Evolutionary conservation across 2,113 vertebrate genomes (phyloP), one percentile per base, ranked within the genome.

Genomic region (Protobothrops flavoviridis): DNA sequence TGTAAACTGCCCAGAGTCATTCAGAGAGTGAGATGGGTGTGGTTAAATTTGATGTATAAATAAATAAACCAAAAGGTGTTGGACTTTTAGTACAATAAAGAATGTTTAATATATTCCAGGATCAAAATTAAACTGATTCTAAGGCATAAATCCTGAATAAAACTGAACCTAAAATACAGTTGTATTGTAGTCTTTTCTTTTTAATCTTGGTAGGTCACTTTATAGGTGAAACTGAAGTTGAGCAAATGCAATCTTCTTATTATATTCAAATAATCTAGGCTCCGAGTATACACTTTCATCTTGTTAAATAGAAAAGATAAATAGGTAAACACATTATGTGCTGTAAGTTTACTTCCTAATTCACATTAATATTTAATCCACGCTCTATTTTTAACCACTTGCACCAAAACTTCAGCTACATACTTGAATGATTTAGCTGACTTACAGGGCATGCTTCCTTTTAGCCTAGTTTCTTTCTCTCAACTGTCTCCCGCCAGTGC

Each of bases 391-490:
- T 94, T 85, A 97, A 94, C 33, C 52, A 86, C 91, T 95, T 95
- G 89, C 92, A 0, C 93, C 91, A 86, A 95, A 97, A 95, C 96
- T 94, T 94, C 90, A 94, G 86, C 87, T 94, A 90, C 50, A 93
- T 50, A 90, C 43, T 57, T 94, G 93, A 95, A 94, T 94, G 92
- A 95, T 95, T 96, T 94, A 95, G 94, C 93, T 93, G 92, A 96
- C 86, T 88, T 95, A 95, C 48, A 93, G 92, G 93, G 91, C 26
- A 89, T 90, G 21, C 88, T 97, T 94, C 91, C 88, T 97, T 97
- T 97, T 95, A 97, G 96, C 93, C 93, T 97, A 96, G 85, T 88
- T 97, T 93, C 74, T 93, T 92, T 93, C 39, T 43, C 33, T 59
- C 87, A 57, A 95, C 95, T 23, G 92, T 53, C 33, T 57, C 48